Conservation (phyloP, 2,797 vertebrate species). For the Pseudochromis fuscus region DNA sequence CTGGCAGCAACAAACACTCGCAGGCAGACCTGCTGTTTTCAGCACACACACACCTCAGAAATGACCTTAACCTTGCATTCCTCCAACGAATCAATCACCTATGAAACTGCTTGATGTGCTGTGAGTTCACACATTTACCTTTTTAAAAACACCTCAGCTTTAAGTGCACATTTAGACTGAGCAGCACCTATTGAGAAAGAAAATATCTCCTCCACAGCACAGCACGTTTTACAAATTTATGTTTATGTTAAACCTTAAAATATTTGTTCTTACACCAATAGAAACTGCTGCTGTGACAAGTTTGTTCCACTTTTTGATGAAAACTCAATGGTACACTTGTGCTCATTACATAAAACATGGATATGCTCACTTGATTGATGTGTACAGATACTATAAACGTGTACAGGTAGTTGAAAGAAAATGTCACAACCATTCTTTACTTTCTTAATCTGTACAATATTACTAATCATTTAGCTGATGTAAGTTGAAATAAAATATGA, state of each 20-base stretch:
- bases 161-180: not conserved
- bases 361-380: not conserved
- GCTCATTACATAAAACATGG: not conserved
- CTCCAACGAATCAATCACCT: not conserved
- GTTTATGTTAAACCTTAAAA: not conserved
- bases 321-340: not conserved
- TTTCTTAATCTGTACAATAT: not conserved
- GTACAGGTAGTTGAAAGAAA: slow-evolving; percentile 1
- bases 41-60: not conserved
- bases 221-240: no score
- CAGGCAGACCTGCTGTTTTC: slow-evolving; percentile 9
- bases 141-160: not conserved
- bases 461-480: not conserved
- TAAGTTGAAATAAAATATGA: slow-evolving; percentile 17
- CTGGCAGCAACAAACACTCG: not conserved
- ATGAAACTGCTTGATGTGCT: not conserved
- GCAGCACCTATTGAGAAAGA: not conserved
- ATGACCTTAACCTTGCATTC: slow-evolving; percentile 55
- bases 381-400: not conserved
- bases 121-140: not conserved
- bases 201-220: not conserved
- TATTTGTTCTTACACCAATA: not conserved
- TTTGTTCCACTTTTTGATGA: no score
- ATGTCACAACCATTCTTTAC: no score
- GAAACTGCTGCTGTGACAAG: no score